Conservation (phyloP, 1,140 invertebrate species). For the Brachionus paranguensis region DNA sequence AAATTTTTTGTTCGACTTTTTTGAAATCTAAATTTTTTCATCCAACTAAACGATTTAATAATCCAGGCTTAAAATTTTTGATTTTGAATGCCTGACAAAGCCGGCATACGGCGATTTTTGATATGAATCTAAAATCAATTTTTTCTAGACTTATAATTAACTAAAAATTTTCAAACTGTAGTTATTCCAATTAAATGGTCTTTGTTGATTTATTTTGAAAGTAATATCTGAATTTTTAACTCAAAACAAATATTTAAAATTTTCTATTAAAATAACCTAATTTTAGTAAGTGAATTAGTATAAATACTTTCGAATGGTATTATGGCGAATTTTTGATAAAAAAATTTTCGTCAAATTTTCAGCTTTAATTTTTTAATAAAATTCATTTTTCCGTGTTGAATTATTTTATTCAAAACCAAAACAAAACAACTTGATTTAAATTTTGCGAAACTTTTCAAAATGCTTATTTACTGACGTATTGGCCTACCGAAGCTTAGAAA, state of each 20-base stretch:
- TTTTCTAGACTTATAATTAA: not conserved
- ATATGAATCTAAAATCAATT: not conserved
- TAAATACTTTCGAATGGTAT: not conserved
- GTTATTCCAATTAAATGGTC: not conserved
- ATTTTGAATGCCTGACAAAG: not conserved
- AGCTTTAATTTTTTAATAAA: not conserved
- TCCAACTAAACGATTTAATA: not conserved
- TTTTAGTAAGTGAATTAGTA: not conserved
- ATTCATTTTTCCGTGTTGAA: not conserved
- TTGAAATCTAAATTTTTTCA: not conserved
- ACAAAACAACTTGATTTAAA: not conserved
- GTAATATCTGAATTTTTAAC: not conserved
- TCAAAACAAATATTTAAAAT: not conserved
- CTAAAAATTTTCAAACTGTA: not conserved
- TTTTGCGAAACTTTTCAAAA: not conserved
- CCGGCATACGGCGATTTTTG: not conserved
- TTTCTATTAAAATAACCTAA: not conserved
- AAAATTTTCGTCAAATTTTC: not conserved
- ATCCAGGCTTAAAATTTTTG: not conserved
- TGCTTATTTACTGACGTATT: not conserved
- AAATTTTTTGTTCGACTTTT: not conserved
- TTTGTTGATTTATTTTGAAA: not conserved
- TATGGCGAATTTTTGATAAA: not conserved
- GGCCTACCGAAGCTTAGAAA: not conserved
- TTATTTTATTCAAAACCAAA: not conserved